phyloP scores from a whole-genome alignment of 2,888 invertebrate genomes.

The Acrobasis repandana region DNA sequence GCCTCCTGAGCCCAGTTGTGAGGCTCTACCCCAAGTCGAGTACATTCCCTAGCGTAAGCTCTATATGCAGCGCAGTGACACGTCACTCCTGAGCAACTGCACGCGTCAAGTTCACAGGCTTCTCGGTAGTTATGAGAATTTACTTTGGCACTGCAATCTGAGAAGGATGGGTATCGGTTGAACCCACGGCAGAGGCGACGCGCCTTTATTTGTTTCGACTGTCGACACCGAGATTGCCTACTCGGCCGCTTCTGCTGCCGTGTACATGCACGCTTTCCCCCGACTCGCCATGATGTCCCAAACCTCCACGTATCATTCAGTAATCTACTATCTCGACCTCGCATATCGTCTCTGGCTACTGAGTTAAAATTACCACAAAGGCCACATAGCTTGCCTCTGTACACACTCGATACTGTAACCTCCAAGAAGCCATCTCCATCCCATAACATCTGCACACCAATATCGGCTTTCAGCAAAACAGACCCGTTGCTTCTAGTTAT shows the following conservation, averaged over 20 bases:
- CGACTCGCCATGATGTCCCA: conserved; percentile 95
- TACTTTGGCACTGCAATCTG: conserved; percentile 90
- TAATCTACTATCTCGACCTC: conserved; percentile 85
- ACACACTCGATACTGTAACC: conserved; percentile 88
- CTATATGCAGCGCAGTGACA: conserved; percentile 96
- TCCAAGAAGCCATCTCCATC: conserved; percentile 96
- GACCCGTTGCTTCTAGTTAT: conserved; percentile 87
- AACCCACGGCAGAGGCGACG: conserved; percentile 80
- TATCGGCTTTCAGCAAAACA: conserved; percentile 85
- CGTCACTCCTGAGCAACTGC: conserved; percentile 90
- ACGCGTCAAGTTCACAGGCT: conserved; percentile 93
- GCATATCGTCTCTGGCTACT: conserved; percentile 92
- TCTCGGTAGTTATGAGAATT: conserved; percentile 92
- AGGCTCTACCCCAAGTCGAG: conserved; percentile 88
- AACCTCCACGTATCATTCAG: conserved; percentile 88
- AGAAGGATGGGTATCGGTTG: conserved; percentile 83
- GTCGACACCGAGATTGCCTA: conserved; percentile 72
- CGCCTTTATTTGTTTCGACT: conserved; percentile 70
- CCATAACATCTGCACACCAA: conserved; percentile 94
- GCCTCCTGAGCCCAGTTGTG: conserved; percentile 88
- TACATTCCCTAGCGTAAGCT: conserved; percentile 94
- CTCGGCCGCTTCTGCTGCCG: conserved; percentile 79
- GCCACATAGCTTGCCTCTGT: conserved; percentile 92
- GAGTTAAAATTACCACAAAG: conserved; percentile 98
- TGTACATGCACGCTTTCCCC: conserved; percentile 88